Evolutionary conservation across 2,113 vertebrate genomes (phyloP), one percentile per base, ranked within the genome.

Genomic region (Albula glossodonta): DNA sequence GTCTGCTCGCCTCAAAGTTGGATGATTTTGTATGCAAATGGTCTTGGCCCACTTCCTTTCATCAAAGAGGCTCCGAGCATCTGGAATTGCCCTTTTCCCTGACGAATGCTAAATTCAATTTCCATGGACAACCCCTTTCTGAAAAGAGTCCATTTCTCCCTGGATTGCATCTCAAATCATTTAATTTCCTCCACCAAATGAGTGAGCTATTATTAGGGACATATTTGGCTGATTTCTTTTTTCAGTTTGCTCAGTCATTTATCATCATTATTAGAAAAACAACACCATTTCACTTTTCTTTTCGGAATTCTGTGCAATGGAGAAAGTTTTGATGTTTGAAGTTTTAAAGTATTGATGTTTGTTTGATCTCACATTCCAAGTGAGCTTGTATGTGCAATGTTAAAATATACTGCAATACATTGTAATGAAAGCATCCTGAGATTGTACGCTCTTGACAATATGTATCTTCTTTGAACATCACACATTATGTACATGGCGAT

Each of bases 1-100:
- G 78, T 41, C 53, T n/a, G 48, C 10, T 82, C 80, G 13, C 79
- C 84, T n/a, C 52, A 50, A 85, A 85, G 53, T 50, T 80, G 41
- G 48, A 85, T 51, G 84, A 85, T 80, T 85, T 85, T 79, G 79
- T 80, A 85, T 85, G 84, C 80, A 85, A 85, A 85, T 85, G 52
- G 60, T 56, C 19, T 5, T 11, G 19, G 53, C 84, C 51, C 25
- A 12, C 56, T 12, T 80, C 53, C 78, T 15, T 80, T 5, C 22
- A 7, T 80, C 77, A 51, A 53, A 50, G 41, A 60, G 84, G 51
- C 31, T 22, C 9, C 53, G 84, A 78, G 31, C 12, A 56, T 51
- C 25, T 50, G 52, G 77, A 31, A 63, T 60, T 80, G 52, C 77
- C 84, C 77, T 79, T 80, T 78, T 80, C 48, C 84, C 41, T 80